Base-by-base conservation (phyloP, 1,140 invertebrate species). In the Leptinotarsa texana region DNA sequence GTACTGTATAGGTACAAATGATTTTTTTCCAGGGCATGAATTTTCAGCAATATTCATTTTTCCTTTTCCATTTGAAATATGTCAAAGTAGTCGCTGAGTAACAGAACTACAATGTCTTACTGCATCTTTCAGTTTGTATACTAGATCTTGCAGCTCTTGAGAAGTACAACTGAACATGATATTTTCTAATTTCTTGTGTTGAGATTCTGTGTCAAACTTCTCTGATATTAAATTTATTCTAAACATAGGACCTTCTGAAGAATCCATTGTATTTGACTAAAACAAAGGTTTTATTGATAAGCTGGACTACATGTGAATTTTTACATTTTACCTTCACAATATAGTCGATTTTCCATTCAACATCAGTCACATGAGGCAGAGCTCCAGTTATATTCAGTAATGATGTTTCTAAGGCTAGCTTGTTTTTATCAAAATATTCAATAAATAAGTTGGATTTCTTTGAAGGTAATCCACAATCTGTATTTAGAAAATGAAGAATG, bases 111-210 rank as follows among this genome's bases (percentile, higher is more conserved):
- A 87, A 83, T 91, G 90, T 80, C 88, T 83, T 57, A 89, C 85
- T 33, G 89, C 86, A 81, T 92, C 90, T 84, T 91, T 91, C 13
- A 92, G 83, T 83, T 92, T 92, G 74, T 89, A 88, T 62, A 92
- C 87, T 72, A 92, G 83, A 83, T 92, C 91, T 84, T 92, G 90
- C 61, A 92, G 80, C 79, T 92, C 88, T 72, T 90, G 89, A 22
- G 87, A 86, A 21, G 87, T 89, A 80, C 90, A 92, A 3, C 86
- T 87, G 80, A 92, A 92, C 62, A 86, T 85, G 51, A 92, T 77
- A 80, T 87, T 83, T 51, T 88, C 84, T 63, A 82, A 74, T 42
- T 84, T 80, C 67, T 86, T 86, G 48, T 80, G 63, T 72, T 89
- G 85, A 3, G 86, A 88, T 75, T 86, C 85, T 24, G 73, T 22